Conservation (phyloP, 2,888 invertebrate genomes). For the Yponomeuta malinellus region DNA sequence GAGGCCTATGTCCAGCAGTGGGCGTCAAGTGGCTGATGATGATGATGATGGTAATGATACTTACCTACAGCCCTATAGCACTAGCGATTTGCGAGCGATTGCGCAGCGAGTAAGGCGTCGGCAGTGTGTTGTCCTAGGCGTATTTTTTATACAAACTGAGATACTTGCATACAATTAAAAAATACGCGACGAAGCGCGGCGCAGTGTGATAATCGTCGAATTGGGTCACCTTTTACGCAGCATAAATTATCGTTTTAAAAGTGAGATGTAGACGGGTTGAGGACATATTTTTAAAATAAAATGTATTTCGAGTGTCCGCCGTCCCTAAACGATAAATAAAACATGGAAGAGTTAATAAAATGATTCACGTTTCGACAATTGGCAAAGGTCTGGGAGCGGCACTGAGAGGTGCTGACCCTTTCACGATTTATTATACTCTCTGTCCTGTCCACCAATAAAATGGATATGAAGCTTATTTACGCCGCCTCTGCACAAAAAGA, state of each 20-base stretch:
- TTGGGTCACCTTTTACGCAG: too few species aligned
- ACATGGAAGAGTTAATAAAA: constrained; percentile 19
- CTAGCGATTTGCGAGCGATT: too few species aligned
- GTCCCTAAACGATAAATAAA: constrained; percentile 15
- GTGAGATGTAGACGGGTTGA: background rate
- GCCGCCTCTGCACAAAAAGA: constrained; percentile 13
- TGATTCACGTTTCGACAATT: constrained; percentile 21
- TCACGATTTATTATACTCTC: constrained; percentile 19
- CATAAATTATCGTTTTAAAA: background rate
- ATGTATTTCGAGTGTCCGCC: constrained; percentile 1
- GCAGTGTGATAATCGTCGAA: too few species aligned
- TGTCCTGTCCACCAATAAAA: constrained; percentile 17
- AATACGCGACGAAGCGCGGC: too few species aligned
- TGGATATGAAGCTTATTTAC: constrained; percentile 20
- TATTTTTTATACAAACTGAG: too few species aligned
- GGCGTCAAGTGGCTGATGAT: too few species aligned
- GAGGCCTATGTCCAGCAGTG: too few species aligned
- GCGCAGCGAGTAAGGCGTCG: too few species aligned
- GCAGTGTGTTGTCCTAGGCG: too few species aligned
- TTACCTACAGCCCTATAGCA: too few species aligned
- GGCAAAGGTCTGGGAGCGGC: constrained; percentile 18
- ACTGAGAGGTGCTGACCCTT: constrained; percentile 17
- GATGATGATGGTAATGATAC: too few species aligned
- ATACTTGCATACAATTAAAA: too few species aligned
- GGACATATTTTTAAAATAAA: background rate